Evolutionary conservation across 2,113 vertebrate genomes (phyloP).

Genomic region (Meleagris gallopavo): DNA sequence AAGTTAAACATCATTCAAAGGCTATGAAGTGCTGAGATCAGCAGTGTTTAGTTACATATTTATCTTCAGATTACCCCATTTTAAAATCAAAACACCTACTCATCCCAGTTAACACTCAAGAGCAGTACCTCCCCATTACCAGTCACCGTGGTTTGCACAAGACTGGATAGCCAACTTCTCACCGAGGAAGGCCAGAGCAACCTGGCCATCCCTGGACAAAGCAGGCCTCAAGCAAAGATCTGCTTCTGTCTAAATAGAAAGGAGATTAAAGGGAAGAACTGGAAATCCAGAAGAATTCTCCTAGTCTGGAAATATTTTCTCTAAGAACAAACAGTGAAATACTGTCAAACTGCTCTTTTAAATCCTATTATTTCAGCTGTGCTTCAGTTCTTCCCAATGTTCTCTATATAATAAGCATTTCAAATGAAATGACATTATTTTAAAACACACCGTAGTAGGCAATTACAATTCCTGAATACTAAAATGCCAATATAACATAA

Average conservation of each 20-base stretch:
- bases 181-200: neutral
- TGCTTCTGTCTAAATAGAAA: neutral
- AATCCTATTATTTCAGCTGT: slow-evolving; percentile 51
- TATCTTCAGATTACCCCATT: neutral
- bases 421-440: slow-evolving; percentile 64
- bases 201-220: neutral
- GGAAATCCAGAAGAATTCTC: neutral
- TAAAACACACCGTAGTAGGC: slow-evolving; percentile 56
- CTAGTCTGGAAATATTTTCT: slow-evolving; percentile 1
- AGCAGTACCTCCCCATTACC: neutral
- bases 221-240: neutral
- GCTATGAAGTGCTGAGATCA: neutral
- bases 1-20: neutral
- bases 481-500: slow-evolving; percentile 37
- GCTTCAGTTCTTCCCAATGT: slow-evolving; percentile 57
- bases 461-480: slow-evolving; percentile 63
- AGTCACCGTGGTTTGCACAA: neutral
- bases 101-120: neutral
- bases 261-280: neutral
- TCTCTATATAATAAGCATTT: slow-evolving; percentile 56
- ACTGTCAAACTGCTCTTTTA: slow-evolving; percentile 19
- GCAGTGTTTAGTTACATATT: neutral
- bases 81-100: neutral
- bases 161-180: neutral
- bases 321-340: slow-evolving; percentile 18